A percentile compares a stretch with the other conserved stretches of the same genome.
Conservation (phyloP, 2,888 invertebrate genomes). For the Pterostichus madidus region DNA sequence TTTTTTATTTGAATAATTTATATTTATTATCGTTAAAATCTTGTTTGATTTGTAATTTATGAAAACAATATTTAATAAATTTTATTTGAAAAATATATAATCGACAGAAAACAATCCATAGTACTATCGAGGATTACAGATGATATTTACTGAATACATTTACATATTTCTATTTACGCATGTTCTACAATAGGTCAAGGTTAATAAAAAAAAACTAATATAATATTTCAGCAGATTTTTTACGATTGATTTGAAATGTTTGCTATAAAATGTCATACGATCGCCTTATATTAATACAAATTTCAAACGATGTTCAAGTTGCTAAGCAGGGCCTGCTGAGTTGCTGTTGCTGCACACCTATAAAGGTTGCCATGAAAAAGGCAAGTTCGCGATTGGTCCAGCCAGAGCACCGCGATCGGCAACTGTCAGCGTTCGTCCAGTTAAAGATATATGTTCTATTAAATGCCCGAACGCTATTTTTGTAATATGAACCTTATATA, state of each 20-base stretch:
- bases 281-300: conserved; percentile 47
- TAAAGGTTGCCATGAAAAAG: conserved; percentile 59
- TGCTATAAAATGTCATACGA: conserved; percentile 45
- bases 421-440: conserved; percentile 55
- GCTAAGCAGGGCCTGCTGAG: conserved; percentile 9
- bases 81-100: conserved; percentile 11
- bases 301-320: conserved; percentile 17
- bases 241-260: conserved; percentile 41
- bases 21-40: background rate
- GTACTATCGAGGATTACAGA: conserved; percentile 56
- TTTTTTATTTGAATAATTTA: background rate
- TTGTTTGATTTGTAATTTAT: background rate
- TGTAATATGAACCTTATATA: conserved; percentile 73
- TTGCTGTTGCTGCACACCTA: conserved; percentile 30
- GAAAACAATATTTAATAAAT: conserved; percentile 35
- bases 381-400: conserved; percentile 55
- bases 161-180: conserved; percentile 66
- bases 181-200: conserved; percentile 66
- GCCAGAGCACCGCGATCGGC: background rate
- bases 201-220: conserved; percentile 61
- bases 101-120: conserved; percentile 31
- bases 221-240: conserved; percentile 61
- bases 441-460: conserved; percentile 63
- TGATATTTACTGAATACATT: conserved; percentile 65
- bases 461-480: conserved; percentile 70